Base-by-base conservation (phyloP, 2,888 invertebrate genomes). In the Harpalus rufipes region DNA sequence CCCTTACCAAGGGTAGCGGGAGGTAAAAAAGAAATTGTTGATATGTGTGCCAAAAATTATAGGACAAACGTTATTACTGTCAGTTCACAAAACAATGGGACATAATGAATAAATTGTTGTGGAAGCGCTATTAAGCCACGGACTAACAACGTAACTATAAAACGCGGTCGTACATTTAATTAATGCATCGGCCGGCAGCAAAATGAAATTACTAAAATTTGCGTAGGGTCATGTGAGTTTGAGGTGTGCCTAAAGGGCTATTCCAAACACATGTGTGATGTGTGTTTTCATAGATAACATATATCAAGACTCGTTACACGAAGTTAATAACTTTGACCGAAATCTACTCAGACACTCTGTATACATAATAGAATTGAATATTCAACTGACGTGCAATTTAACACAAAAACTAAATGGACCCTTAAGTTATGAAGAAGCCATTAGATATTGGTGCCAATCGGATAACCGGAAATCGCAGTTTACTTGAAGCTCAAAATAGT, bases 201-300 rank as follows among this genome's bases (percentile, higher is more conserved):
- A 68, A 68, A 68, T 39, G 68, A 68, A 68, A 68, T 68, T 68
- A 68, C 68, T 68, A 68, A 68, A 68, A 68, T 68, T 39, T 68
- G 68, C 39, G 32, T 32, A 39, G 68, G 63, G 39, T 14, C 68
- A 12, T 68, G 0, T n/a, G 7, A 59, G 59, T 32, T 32, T 12
- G 68, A 12, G 39, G 14, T 14, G 39, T 7, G 68, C n/a, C 68
- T 68, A 39, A 39, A 25, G 32, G 68, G 68, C 68, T 39, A 68
- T 68, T 68, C 39, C 32, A 68, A 63, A 63, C 63, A 68, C 68
- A 68, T 68, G 68, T 68, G 68, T 68, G 32, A 68, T 68, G 68
- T 68, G 68, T 68, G 32, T 68, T 68, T 68, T 39, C 68, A 68
- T 68, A 68, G 68, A 32, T 68, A 68, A 68, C 39, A 68, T 6